phyloP scores from a whole-genome alignment of 2,888 invertebrate species.

The Drosophila aldrichi region DNA sequence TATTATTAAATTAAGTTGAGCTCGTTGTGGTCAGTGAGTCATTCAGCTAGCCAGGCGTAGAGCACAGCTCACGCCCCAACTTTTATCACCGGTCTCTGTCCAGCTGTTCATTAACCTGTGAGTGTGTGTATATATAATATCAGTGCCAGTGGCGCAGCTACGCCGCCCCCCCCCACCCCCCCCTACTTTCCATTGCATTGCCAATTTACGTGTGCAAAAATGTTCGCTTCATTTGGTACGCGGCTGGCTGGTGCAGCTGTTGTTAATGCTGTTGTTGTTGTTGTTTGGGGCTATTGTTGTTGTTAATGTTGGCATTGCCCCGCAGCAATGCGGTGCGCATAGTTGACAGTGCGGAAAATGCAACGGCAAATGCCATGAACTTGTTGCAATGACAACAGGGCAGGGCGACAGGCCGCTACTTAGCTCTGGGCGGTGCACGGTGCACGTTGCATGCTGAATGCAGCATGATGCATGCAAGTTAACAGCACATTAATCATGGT shows the following conservation, averaged over 20 bases:
- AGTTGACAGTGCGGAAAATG: constrained; percentile 66
- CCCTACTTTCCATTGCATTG: not conserved
- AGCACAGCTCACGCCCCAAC: not conserved
- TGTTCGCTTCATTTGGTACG: constrained; percentile 71
- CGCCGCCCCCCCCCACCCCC: not conserved
- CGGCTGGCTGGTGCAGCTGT: constrained; percentile 59
- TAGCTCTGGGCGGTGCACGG: constrained; percentile 48
- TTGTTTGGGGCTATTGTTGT: constrained; percentile 25
- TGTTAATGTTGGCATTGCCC: constrained; percentile 32
- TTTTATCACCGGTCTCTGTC: constrained; percentile 7
- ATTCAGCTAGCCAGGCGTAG: constrained; percentile 4
- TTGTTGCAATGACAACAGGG: constrained; percentile 67
- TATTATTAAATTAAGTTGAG: constrained; percentile 20
- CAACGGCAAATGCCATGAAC: constrained; percentile 68
- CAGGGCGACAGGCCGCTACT: constrained; percentile 57
- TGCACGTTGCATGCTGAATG: constrained; percentile 20
- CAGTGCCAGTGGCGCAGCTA: constrained; percentile 49
- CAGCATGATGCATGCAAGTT: constrained; percentile 58
- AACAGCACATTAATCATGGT: constrained; percentile 74
- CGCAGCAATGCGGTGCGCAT: constrained; percentile 52
- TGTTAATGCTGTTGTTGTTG: constrained; percentile 38
- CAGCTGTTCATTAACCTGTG: constrained; percentile 58
- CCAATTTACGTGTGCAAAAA: constrained; percentile 56
- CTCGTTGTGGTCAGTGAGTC: constrained; percentile 19
- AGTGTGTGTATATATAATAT: constrained; percentile 39